phyloP scores from a whole-genome alignment of 2,113 vertebrate genomes.

The Siphamia tubifer region DNA sequence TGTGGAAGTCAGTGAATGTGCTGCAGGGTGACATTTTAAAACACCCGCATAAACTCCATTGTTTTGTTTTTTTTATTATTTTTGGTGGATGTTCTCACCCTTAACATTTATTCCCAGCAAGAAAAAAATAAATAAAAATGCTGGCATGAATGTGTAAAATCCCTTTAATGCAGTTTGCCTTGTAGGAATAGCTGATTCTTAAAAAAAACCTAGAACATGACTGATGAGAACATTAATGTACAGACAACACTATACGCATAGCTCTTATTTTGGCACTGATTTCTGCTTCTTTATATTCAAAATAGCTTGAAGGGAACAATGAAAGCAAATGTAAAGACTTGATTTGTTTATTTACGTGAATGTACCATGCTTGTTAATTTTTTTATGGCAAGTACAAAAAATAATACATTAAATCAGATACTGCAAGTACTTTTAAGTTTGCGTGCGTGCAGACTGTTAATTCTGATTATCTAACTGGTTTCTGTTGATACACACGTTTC shows the following conservation, averaged over 20 bases:
- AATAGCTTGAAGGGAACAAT: too few species aligned
- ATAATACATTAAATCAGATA: background rate
- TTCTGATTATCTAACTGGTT: background rate
- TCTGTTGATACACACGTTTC: background rate
- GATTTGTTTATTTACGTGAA: background rate
- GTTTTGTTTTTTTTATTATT: too few species aligned
- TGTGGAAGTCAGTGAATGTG: too few species aligned
- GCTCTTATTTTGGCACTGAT: background rate
- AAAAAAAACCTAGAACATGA: background rate
- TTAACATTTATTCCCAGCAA: too few species aligned
- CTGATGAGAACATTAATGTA: background rate
- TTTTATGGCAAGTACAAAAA: background rate
- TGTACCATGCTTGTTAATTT: background rate
- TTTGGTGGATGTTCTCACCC: too few species aligned
- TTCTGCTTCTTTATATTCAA: background rate
- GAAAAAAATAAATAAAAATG: too few species aligned
- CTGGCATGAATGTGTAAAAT: background rate
- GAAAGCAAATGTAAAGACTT: too few species aligned
- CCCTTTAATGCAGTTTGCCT: slow-evolving; percentile 6
- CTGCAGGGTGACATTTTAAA: too few species aligned
- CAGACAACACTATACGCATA: too few species aligned
- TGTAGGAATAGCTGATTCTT: background rate
- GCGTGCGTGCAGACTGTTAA: background rate
- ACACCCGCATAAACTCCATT: too few species aligned
- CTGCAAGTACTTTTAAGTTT: background rate